phyloP scores from a whole-genome alignment of 2,113 vertebrate species.

The Peromyscus californicus region DNA sequence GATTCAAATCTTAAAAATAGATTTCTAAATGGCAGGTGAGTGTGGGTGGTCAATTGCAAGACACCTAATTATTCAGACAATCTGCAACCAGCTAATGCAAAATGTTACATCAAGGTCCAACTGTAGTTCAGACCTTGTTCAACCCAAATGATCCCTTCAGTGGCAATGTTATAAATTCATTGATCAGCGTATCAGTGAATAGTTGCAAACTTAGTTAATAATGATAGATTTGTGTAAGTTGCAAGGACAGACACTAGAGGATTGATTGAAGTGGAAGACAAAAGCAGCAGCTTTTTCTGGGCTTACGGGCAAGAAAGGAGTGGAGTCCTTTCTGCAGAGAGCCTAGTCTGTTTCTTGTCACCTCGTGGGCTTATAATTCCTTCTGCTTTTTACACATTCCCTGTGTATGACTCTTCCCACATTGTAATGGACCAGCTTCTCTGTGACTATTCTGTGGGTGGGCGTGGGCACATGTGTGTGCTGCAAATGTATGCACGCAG shows the following conservation, averaged over 20 bases:
- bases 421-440: not conserved
- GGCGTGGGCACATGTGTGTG: not conserved
- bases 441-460: not conserved
- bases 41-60: not conserved
- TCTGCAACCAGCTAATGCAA: not conserved
- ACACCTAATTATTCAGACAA: conserved; percentile 11
- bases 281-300: not conserved
- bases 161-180: not conserved
- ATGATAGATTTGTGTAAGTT: not conserved
- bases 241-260: not conserved
- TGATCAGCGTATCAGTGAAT: not conserved
- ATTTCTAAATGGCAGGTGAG: not conserved
- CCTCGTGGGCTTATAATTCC: not conserved
- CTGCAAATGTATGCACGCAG: not conserved
- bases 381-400: not conserved
- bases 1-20: not conserved
- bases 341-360: not conserved
- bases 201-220: conserved; percentile 12
- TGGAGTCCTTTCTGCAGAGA: not conserved
- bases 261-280: not conserved
- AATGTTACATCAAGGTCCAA: conserved; percentile 11
- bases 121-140: not conserved
- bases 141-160: not conserved
- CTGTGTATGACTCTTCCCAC: not conserved
- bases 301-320: not conserved